Evolutionary conservation across 92 coral and sea anemone genomes (phyloP).

Genomic region (Epizoanthus illoricatus): DNA sequence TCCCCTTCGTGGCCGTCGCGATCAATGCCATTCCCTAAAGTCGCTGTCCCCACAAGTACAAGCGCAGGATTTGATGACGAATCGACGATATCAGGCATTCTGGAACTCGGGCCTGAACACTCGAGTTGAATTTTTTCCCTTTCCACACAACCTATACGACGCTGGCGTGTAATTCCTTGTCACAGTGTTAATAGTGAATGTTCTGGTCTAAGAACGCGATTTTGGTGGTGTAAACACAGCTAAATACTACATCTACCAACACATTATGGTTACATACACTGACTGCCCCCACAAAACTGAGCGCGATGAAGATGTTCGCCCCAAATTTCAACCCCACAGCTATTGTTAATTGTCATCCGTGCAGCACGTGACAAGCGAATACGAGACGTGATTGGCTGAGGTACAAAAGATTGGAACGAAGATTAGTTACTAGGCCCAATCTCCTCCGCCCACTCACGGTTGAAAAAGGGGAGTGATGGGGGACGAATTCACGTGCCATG

Average conservation of each 20-base stretch:
- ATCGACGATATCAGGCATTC: slow-evolving; percentile 21
- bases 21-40: slow-evolving; percentile 48
- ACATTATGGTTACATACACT: not conserved
- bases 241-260: not conserved
- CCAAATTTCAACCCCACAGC: slow-evolving; percentile 23
- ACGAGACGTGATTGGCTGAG: slow-evolving; percentile 11
- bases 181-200: not conserved
- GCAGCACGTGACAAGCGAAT: slow-evolving; percentile 27
- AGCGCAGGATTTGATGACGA: slow-evolving; percentile 1
- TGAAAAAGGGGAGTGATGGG: not conserved
- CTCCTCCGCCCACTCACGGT: slow-evolving; percentile 15
- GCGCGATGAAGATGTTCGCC: slow-evolving; percentile 10
- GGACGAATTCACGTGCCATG: not conserved
- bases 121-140: not conserved
- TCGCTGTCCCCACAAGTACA: slow-evolving; percentile 37
- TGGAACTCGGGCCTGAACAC: not conserved
- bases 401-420: not conserved
- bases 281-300: slow-evolving; percentile 27
- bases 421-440: slow-evolving; percentile 27
- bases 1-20: slow-evolving; percentile 82
- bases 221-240: not conserved
- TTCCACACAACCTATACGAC: not conserved
- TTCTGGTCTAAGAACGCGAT: not conserved
- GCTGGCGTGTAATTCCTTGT: not conserved
- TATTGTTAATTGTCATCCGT: slow-evolving; percentile 34